These are phyloP conservation scores for Tenthredo notha DNA, from an alignment of 2,888 invertebrate genomes.

Conservation along the genomic window DNA sequence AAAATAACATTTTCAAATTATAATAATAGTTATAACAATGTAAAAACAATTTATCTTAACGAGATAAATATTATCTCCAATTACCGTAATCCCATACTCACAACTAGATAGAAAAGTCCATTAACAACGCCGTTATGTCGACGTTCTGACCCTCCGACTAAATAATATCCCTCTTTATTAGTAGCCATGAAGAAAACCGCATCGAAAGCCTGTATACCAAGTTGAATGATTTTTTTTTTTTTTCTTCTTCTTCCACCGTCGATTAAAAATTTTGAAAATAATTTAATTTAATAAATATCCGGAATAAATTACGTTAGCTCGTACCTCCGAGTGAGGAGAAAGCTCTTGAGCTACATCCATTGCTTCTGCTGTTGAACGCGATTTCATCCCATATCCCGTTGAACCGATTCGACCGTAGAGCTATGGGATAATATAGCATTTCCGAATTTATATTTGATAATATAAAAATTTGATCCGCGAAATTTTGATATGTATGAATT, in stretches of 20 bases:
- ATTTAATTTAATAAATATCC: constrained; percentile 22
- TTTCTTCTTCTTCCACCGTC: not conserved
- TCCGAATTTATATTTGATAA: not conserved
- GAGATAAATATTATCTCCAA: not conserved
- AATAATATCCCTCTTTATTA: constrained; percentile 82
- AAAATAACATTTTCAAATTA: not conserved
- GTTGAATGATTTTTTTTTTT: not conserved
- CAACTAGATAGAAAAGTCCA: constrained; percentile 84
- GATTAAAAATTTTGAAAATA: constrained; percentile 31
- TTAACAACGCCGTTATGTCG: constrained; percentile 84
- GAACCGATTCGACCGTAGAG: constrained; percentile 11
- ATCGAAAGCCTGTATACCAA: constrained; percentile 85
- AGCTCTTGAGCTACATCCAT: constrained; percentile 83
- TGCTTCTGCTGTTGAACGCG: constrained; percentile 69
- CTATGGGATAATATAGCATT: not conserved
- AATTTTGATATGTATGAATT: too few species aligned
- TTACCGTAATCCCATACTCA: constrained; percentile 73
- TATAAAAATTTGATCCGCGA: too few species aligned
- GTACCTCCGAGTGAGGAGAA: constrained; percentile 80
- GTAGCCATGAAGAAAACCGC: constrained; percentile 89
- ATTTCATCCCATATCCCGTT: constrained; percentile 44
- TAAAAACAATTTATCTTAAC: not conserved
- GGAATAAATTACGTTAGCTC: constrained; percentile 7
- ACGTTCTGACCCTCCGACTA: constrained; percentile 85
- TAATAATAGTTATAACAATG: not conserved